phyloP scores from a whole-genome alignment of 1,140 invertebrate genomes.

The Papilio xuthus region DNA sequence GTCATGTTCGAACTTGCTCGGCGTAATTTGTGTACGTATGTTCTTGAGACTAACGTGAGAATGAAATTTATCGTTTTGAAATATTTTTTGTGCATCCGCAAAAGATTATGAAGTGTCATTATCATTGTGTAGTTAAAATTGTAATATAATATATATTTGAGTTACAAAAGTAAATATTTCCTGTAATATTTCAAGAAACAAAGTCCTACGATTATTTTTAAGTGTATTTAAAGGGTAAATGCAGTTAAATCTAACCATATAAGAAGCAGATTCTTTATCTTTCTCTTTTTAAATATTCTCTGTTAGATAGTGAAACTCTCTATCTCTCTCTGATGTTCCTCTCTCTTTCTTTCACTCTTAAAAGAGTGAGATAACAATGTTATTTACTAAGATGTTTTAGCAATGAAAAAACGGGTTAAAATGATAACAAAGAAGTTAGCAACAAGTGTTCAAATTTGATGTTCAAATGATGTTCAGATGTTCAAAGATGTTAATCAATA shows the following conservation, averaged over 20 bases:
- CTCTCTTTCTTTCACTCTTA: too few species aligned
- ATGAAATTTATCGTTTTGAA: conserved; percentile 23
- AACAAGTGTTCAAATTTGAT: not conserved
- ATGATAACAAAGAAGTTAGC: too few species aligned
- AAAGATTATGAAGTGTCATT: conserved; percentile 19
- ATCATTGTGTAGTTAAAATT: not conserved
- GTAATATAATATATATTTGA: not conserved
- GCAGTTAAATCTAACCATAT: not conserved
- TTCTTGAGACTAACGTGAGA: not conserved
- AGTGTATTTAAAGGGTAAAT: not conserved
- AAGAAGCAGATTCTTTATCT: too few species aligned
- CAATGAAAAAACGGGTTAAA: too few species aligned
- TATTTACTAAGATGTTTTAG: too few species aligned
- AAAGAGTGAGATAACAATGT: too few species aligned
- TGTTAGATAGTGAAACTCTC: not conserved
- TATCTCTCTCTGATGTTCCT: not conserved
- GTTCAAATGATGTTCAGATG: too few species aligned
- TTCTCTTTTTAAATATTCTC: not conserved
- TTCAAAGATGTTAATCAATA: not conserved
- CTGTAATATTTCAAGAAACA: not conserved
- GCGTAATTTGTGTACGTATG: not conserved
- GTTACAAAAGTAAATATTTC: not conserved
- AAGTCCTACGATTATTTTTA: not conserved
- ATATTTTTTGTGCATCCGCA: conserved; percentile 12
- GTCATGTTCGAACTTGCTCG: not conserved